Base-by-base conservation (phyloP, 2,113 vertebrate species). In the Burhinus bistriatus region DNA sequence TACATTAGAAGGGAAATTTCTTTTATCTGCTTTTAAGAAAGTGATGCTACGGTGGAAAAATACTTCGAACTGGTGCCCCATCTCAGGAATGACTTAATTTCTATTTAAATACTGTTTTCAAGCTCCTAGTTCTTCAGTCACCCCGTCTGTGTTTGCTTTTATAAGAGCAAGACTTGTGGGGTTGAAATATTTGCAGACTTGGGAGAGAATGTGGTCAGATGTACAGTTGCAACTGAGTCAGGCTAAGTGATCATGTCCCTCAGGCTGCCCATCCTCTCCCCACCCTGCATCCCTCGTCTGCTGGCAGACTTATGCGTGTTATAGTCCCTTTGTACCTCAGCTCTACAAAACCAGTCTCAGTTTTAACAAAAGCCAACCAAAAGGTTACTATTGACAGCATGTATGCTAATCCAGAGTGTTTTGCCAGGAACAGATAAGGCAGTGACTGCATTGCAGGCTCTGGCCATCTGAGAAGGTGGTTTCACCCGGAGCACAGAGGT, bases 221-320 rank as follows among this genome's bases (percentile, higher is more conserved):
- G 5, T 19, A 32, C 1, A 3, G 16, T 3, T 49, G 36, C 45
- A 75, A 38, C 62, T 82, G 45, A 70, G 15, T 44, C 45, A 73
- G 45, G 36, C 1, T 6, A n/a, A 83, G 29, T 8, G 26, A n/a
- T 29, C 49, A 29, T 22, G 20, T 62, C 30, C 27, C 8, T 49
- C 59, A 19, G 9, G 30, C 10, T 81, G 54, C 34, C 51, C 15
- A 5, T 65, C 27, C 12, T 61, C 15, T 47, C 23, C 36, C 6
- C 9, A 66, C 27, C 32, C 38, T 12, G 61, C 34, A 45, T 13
- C 38, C 47, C 26, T 42, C n/a, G 7, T 36, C 45, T 84, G 6
- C 40, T 78, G 36, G 11, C 12, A 68, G 7, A 5, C 4, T 57
- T 42, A 18, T 9, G 12, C 0, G 0, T 3, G 6, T 47, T 73